Percentiles rank a stretch among this genome's conserved stretches.
Conservation (phyloP, 2,888 invertebrate genomes). For the Scaptomyza caliginosa region DNA sequence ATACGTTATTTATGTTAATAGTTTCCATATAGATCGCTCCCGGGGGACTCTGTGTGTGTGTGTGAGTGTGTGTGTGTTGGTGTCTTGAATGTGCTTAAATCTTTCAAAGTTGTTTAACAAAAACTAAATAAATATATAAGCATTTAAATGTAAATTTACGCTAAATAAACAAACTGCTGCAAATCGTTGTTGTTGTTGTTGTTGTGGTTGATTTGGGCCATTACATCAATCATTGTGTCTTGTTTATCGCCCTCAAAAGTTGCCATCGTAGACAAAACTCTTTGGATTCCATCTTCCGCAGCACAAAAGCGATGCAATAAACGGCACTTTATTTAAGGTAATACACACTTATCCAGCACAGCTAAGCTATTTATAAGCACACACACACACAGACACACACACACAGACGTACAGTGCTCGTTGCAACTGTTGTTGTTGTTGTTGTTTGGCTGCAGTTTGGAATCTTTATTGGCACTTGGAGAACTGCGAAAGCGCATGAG, state of each 20-base stretch:
- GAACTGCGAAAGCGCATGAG: constrained; percentile 16
- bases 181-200: constrained; percentile 8
- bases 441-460: constrained; percentile 15
- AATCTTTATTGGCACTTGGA: constrained; percentile 55
- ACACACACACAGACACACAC: background rate
- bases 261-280: constrained; percentile 36
- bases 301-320: constrained; percentile 40
- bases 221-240: constrained; percentile 65
- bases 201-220: constrained; percentile 3
- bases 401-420: constrained; percentile 2
- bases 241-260: constrained; percentile 28
- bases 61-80: constrained; percentile 43
- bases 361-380: constrained; percentile 50
- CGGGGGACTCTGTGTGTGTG: background rate
- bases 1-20: constrained; percentile 29
- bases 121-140: constrained; percentile 1
- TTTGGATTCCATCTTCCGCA: background rate
- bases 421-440: constrained; percentile 27
- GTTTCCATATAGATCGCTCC: constrained; percentile 11
- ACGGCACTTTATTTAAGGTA: constrained; percentile 45
- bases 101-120: constrained; percentile 22
- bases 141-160: constrained; percentile 36
- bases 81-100: constrained; percentile 56
- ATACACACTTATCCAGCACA: constrained; percentile 49
- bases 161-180: constrained; percentile 16